Percentiles rank a stretch among this genome's conserved stretches.
Conservation (phyloP, 2,888 invertebrate genomes). For the Pollenia amentaria region DNA sequence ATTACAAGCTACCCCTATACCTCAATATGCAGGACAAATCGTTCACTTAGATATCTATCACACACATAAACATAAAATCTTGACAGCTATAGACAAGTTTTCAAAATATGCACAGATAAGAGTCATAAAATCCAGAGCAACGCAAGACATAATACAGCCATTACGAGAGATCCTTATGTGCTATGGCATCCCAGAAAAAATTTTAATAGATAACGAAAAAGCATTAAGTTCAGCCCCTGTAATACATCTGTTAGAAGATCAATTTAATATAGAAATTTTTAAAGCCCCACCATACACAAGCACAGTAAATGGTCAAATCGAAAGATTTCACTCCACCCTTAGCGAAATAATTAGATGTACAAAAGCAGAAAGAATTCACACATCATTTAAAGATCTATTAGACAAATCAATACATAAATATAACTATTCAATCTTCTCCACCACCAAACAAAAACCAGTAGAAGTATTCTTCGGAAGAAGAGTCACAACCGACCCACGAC, state of each 20-base stretch:
- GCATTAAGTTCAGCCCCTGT: not conserved
- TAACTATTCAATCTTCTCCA: not conserved
- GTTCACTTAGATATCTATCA: not conserved
- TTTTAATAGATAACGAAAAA: not conserved
- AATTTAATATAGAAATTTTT: not conserved
- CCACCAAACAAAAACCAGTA: not conserved
- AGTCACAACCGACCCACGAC: no score
- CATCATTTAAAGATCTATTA: not conserved
- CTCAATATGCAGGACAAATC: not conserved
- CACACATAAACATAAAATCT: not conserved
- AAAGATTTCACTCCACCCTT: not conserved
- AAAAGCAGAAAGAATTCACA: not conserved
- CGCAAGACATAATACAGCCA: slow-evolving; percentile 8
- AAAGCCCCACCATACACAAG: not conserved
- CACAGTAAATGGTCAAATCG: not conserved
- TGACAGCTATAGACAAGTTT: slow-evolving; percentile 18
- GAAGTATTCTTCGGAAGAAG: no score
- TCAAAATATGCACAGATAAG: slow-evolving; percentile 4
- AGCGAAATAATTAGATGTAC: slow-evolving; percentile 1
- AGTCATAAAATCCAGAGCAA: slow-evolving; percentile 6
- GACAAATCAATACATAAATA: slow-evolving; percentile 1
- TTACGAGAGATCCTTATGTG: not conserved
- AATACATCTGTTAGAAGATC: not conserved
- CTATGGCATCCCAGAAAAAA: not conserved
- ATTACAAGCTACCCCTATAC: no score